Evolutionary conservation across 2,797 vertebrate species (phyloP), one percentile per base, ranked within the genome.

Genomic region (Falco concolor): DNA sequence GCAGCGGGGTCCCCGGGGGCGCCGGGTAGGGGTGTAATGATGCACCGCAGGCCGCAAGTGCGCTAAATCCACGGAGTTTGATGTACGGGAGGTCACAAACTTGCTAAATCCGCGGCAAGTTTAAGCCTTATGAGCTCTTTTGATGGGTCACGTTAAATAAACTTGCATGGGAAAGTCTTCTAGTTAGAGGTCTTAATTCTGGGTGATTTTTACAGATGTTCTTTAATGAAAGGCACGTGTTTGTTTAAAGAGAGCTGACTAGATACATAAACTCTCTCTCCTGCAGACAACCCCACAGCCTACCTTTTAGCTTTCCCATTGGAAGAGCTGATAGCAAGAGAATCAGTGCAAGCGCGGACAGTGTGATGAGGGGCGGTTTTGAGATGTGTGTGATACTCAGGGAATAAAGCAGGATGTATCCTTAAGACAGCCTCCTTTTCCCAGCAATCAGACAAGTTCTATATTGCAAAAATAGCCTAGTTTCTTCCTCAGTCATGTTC

Each of bases 221-320:
- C 76, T 73, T 70, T 53, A 45, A 57, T 56, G 25, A 79, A 81
- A 49, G 16, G 28, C 7, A 49, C 52, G 22, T 40, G 34, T 20
- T 91, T 63, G 9, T 38, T 52, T 40, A 13, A 27, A 44, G 53
- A 32, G 69, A 64, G 52, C 30, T 38, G 3, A 2, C n/a, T 21
- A 32, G 30, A 5, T 22, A 10, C 0, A 0, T 30, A 13, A 17
- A 6, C 8, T 36, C 27, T 5, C 1, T 23, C 32, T 70, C 30
- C 9, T 6, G 0, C 4, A 9, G 57, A 1, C 24, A 40, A 0
- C 28, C 16, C 76, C 10, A 0, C 2, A 10, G 13, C 4, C 60
- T 60, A 4, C 42, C 67, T 38, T 30, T 44, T n/a, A 19, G 24
- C 36, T 61, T 91, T 78, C 65, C 54, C n/a, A 1, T 19, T 1